These are phyloP conservation scores for Trichonephila clavata DNA, from an alignment of 1,140 invertebrate genomes.

Conservation along the genomic window DNA sequence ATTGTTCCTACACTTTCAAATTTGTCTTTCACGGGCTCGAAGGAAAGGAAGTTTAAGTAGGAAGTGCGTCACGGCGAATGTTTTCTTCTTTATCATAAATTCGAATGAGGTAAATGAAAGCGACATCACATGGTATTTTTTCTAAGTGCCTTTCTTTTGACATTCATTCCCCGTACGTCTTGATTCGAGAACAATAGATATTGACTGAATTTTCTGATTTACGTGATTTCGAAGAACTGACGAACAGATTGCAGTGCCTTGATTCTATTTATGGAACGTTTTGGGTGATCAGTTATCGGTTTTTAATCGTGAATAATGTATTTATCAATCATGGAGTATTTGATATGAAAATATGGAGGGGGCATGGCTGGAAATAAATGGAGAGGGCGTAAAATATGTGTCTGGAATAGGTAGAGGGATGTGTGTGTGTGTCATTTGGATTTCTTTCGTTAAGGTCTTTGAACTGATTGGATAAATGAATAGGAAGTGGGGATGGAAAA, in stretches of 20 bases:
- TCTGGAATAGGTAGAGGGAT: not conserved
- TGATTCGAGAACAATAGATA: constrained; percentile 44
- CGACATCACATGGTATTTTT: constrained; percentile 25
- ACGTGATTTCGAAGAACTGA: not conserved
- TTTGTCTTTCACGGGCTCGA: not conserved
- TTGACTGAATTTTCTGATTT: not conserved
- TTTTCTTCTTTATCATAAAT: constrained; percentile 54
- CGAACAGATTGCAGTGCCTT: not conserved
- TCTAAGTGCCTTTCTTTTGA: constrained; percentile 5
- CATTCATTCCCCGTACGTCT: not conserved
- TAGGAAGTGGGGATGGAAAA: too few relatives aligned
- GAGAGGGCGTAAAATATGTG: not conserved
- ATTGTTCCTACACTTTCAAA: constrained; percentile 15
- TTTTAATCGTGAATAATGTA: not conserved
- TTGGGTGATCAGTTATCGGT: not conserved
- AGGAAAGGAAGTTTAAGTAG: constrained; percentile 56
- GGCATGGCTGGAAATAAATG: not conserved
- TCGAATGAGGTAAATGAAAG: constrained; percentile 48
- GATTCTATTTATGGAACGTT: not conserved
- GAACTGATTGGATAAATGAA: not conserved
- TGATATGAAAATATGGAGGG: not conserved
- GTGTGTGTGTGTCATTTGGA: not conserved
- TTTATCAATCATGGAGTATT: not conserved
- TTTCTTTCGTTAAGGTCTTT: not conserved
- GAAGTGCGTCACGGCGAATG: constrained; percentile 50